Evolutionary conservation across 2,888 invertebrate genomes (phyloP).

Genomic region (Amphimallon solstitiale): DNA sequence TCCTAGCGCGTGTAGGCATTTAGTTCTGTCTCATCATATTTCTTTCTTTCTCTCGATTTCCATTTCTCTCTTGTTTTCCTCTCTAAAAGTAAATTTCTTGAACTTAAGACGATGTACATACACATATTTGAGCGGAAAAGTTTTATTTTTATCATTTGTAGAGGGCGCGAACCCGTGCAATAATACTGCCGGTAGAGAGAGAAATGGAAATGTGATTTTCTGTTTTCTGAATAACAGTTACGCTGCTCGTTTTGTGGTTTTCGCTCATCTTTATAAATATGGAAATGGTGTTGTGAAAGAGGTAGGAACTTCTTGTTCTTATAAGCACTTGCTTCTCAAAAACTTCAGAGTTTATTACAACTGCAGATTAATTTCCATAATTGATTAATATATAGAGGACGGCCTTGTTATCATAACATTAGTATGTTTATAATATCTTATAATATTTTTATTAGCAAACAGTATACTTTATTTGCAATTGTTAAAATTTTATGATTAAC

Average conservation of each 20-base stretch:
- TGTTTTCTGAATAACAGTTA: conserved; percentile 30
- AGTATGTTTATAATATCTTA: too few relatives aligned
- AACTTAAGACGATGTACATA: conserved; percentile 27
- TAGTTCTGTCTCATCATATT: conserved; percentile 17
- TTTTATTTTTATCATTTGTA: conserved; percentile 28
- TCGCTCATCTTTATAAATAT: conserved; percentile 18
- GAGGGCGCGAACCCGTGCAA: conserved; percentile 1
- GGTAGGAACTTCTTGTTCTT: neutral
- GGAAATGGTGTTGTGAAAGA: conserved; percentile 17
- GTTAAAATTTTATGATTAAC: too few relatives aligned
- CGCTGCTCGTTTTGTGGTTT: conserved; percentile 26
- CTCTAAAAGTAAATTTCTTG: conserved; percentile 18
- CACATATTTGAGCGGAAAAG: conserved; percentile 27
- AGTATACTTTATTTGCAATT: too few relatives aligned
- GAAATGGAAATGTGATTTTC: conserved; percentile 34
- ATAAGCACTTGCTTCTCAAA: conserved; percentile 9
- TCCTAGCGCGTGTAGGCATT: conserved; percentile 10
- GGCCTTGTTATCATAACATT: too few relatives aligned
- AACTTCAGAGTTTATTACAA: neutral
- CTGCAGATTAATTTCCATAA: too few relatives aligned
- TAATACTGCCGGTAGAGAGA: conserved; percentile 4
- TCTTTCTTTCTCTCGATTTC: neutral
- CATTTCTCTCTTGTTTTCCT: neutral
- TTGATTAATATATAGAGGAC: too few relatives aligned
- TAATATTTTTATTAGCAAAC: too few relatives aligned